These are phyloP conservation scores for Alsophila aescularia DNA, from an alignment of 2,888 invertebrate genomes.

Conservation along the genomic window DNA sequence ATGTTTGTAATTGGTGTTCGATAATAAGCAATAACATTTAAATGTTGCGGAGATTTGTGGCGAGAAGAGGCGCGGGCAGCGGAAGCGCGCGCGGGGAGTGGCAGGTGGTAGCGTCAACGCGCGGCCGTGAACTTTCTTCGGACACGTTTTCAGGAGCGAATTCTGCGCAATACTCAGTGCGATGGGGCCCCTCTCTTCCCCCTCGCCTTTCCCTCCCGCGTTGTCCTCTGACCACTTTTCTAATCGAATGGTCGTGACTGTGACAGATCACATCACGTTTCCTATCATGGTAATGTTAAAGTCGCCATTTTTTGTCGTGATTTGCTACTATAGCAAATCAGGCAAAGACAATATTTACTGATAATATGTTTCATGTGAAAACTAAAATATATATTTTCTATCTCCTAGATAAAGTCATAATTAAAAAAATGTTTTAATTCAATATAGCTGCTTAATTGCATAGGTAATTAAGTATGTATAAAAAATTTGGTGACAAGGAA, in stretches of 20 bases:
- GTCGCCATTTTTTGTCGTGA: slow-evolving; percentile 4
- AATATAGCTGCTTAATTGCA: too few species aligned
- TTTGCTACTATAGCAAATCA: slow-evolving; percentile 3
- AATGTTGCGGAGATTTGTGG: slow-evolving; percentile 31
- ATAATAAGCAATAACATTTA: slow-evolving; percentile 37
- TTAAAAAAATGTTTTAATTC: too few species aligned
- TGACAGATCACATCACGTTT: slow-evolving; percentile 29
- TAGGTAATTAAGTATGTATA: too few species aligned
- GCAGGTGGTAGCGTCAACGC: slow-evolving; percentile 79
- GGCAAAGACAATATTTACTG: too few species aligned
- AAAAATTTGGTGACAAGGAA: too few species aligned
- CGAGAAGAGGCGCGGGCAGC: slow-evolving; percentile 47
- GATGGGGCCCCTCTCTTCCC: slow-evolving; percentile 63
- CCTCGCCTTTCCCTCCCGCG: slow-evolving; percentile 50
- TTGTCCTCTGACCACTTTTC: slow-evolving; percentile 45
- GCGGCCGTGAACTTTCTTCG: slow-evolving; percentile 85
- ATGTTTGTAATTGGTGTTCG: slow-evolving; percentile 34
- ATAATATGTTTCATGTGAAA: too few species aligned
- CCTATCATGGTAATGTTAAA: slow-evolving; percentile 18
- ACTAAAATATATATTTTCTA: too few species aligned
- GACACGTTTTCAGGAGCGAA: slow-evolving; percentile 82
- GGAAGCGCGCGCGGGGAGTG: slow-evolving; percentile 56
- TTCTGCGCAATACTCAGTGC: slow-evolving; percentile 78
- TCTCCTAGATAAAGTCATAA: too few species aligned
- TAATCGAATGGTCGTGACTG: slow-evolving; percentile 38